phyloP scores from a whole-genome alignment of 1,140 invertebrate genomes.

The Prorops nasuta region DNA sequence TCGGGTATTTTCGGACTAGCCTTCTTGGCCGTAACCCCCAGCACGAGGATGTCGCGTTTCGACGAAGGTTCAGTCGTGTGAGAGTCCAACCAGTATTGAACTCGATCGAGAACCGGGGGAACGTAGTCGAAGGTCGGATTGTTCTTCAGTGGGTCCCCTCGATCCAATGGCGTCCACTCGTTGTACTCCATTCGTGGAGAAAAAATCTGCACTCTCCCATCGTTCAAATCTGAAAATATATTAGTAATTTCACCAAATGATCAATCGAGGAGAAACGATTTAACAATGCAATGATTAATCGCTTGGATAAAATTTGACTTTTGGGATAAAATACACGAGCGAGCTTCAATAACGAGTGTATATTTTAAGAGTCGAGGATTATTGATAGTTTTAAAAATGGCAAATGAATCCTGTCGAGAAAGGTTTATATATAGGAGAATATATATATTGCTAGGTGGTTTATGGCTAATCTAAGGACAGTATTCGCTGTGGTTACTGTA shows the following conservation, averaged over 20 bases:
- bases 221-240: constrained; percentile 29
- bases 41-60: constrained; percentile 66
- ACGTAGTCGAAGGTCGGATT: constrained; percentile 81
- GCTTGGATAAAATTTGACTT: too few relatives aligned
- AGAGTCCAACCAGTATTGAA: constrained; percentile 74
- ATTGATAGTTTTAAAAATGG: too few relatives aligned
- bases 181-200: constrained; percentile 71
- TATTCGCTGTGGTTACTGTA: constrained; percentile 14
- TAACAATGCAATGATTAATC: too few relatives aligned
- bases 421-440: too few relatives aligned
- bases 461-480: too few relatives aligned
- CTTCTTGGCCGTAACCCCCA: constrained; percentile 68
- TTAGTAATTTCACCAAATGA: too few relatives aligned
- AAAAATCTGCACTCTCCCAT: constrained; percentile 52
- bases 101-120: constrained; percentile 70
- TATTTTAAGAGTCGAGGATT: too few relatives aligned
- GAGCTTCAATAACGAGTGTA: too few relatives aligned
- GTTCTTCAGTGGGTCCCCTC: constrained; percentile 74
- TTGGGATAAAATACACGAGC: too few relatives aligned
- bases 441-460: too few relatives aligned
- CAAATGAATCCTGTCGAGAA: too few relatives aligned
- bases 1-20: constrained; percentile 57
- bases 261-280: too few relatives aligned
- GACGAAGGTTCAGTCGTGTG: constrained; percentile 41
- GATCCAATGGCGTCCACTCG: constrained; percentile 75